Evolutionary conservation across 1,140 invertebrate species (phyloP).

Genomic region (Drosophila miranda): DNA sequence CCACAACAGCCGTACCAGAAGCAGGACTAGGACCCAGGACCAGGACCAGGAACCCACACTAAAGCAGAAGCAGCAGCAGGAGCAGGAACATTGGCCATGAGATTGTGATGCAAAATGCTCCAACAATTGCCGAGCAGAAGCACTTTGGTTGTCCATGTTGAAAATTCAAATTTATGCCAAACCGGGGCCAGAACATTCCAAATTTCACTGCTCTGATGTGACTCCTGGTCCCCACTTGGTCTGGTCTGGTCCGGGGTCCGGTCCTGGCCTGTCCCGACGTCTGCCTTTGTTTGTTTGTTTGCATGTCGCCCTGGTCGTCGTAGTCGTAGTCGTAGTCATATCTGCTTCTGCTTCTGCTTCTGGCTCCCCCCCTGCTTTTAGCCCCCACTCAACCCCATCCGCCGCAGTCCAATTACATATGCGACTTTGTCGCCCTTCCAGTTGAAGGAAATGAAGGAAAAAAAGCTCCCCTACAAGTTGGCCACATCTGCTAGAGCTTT

Average conservation of each 20-base stretch:
- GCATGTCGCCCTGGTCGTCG: conserved; percentile 34
- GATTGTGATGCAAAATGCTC: conserved; percentile 37
- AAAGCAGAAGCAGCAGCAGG: background rate
- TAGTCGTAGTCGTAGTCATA: conserved; percentile 19
- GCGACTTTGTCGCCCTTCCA: conserved; percentile 57
- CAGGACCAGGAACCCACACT: background rate
- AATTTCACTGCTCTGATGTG: conserved; percentile 28
- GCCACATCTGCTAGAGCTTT: conserved; percentile 52
- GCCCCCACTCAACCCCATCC: background rate
- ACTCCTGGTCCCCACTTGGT: conserved; percentile 8
- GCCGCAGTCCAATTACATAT: conserved; percentile 56
- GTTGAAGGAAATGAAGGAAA: conserved; percentile 18
- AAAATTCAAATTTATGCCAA: conserved; percentile 75
- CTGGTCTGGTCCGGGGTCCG: background rate
- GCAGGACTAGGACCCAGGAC: conserved; percentile 6
- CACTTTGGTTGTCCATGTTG: conserved; percentile 45
- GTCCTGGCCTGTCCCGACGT: background rate
- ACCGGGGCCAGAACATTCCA: conserved; percentile 43
- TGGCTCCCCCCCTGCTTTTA: conserved; percentile 37
- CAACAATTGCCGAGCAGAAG: conserved; percentile 34
- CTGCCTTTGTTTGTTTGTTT: conserved; percentile 51
- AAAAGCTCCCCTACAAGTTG: conserved; percentile 36
- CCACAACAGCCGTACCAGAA: conserved; percentile 41
- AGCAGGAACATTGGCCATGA: conserved; percentile 21
- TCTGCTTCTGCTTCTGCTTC: conserved; percentile 9